phyloP scores from a whole-genome alignment of 2,113 vertebrate genomes.

The Dolichallabes microphthalmus region DNA sequence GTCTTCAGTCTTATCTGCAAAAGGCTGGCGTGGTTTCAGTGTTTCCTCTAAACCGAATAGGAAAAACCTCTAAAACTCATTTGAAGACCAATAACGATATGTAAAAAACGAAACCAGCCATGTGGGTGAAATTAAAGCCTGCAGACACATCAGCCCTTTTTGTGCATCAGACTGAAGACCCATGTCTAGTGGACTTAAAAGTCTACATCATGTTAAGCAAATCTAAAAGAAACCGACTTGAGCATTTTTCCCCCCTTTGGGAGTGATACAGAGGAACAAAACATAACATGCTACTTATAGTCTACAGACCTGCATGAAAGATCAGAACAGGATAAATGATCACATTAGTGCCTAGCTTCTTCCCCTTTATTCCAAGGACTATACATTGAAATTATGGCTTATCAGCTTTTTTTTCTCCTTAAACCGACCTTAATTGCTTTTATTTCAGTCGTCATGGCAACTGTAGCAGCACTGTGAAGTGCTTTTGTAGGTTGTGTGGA shows the following conservation, averaged over 20 bases:
- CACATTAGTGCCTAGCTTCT: conserved; percentile 17
- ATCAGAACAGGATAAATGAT: conserved; percentile 34
- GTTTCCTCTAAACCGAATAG: background rate
- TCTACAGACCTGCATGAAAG: conserved; percentile 10
- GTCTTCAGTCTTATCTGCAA: conserved; percentile 3
- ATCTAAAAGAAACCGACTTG: conserved; percentile 25
- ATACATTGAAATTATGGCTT: conserved; percentile 44
- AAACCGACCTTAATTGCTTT: conserved; percentile 62
- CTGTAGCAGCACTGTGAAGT: conserved; percentile 53
- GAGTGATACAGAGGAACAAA: background rate
- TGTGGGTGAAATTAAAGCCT: background rate
- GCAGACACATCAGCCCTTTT: background rate
- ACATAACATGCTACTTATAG: conserved; percentile 16
- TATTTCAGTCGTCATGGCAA: conserved; percentile 64
- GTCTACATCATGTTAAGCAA: conserved; percentile 23
- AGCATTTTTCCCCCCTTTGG: background rate
- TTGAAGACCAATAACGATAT: background rate
- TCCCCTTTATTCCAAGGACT: conserved; percentile 12
- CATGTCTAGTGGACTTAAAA: background rate
- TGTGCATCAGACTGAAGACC: background rate
- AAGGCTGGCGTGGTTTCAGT: background rate
- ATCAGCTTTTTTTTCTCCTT: conserved; percentile 40
- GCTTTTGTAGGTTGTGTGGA: conserved; percentile 50
- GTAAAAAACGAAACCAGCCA: background rate
- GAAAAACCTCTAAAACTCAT: background rate